A percentile compares a stretch with the other conserved stretches of the same genome.
Conservation (phyloP, 2,888 invertebrate genomes). For the Lymantria monacha region DNA sequence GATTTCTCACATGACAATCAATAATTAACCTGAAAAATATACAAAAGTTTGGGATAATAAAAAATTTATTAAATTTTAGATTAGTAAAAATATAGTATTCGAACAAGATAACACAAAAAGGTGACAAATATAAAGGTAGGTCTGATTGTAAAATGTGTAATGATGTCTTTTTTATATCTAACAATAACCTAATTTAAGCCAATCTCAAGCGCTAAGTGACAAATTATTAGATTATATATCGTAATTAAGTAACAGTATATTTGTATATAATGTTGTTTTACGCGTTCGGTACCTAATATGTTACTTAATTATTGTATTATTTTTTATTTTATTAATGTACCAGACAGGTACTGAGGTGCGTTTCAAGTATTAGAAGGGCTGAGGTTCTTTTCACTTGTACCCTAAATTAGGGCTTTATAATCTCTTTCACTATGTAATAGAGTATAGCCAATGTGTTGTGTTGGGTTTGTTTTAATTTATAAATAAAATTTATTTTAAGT, state of each 20-base stretch:
- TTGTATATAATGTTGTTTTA: conserved; percentile 39
- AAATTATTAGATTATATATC: conserved; percentile 25
- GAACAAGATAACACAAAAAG: no score
- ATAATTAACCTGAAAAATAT: no score
- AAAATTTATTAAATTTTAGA: no score
- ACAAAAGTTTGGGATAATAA: no score
- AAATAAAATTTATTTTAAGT: conserved; percentile 77
- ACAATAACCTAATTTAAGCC: no score
- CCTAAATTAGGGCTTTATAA: conserved; percentile 81
- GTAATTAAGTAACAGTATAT: conserved; percentile 26
- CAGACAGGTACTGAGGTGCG: conserved; percentile 44
- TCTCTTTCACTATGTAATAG: conserved; percentile 70
- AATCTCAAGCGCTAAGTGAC: conserved; percentile 28
- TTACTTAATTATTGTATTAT: conserved; percentile 28
- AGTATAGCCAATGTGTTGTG: conserved; percentile 75
- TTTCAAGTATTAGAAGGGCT: conserved; percentile 78
- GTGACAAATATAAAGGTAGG: no score
- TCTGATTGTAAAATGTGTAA: no score
- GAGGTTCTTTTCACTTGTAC: conserved; percentile 79
- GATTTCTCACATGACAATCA: no score
- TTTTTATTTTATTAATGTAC: conserved; percentile 33
- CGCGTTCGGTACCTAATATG: conserved; percentile 30
- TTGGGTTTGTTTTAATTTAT: conserved; percentile 80
- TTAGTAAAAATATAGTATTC: no score
- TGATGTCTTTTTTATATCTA: no score